Evolutionary conservation across 2,113 vertebrate genomes (phyloP), one percentile per base, ranked within the genome.

Genomic region (Verasper variegatus): DNA sequence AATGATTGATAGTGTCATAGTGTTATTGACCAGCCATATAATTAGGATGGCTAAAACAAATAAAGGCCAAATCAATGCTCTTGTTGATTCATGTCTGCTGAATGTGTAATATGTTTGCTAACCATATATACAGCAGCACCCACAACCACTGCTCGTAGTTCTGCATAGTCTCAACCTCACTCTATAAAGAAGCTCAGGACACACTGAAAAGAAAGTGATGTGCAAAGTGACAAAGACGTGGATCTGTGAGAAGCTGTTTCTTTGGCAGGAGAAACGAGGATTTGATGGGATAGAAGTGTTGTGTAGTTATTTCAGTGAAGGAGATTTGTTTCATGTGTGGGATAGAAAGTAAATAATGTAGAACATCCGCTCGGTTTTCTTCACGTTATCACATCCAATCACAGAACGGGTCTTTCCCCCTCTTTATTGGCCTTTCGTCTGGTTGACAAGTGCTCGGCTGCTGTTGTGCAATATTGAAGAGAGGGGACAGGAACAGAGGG

Each of bases 301-400:
- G 47, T 58, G 56, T 3, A 73, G 49, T 21, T 11, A 62, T 35
- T 31, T 63, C 72, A 12, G 42, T 20, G 21, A 27, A 31, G 42
- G 3, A 35, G 49, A 56, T 13, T 5, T 4, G 40, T 51, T 78
- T 65, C 8, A 13, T 68, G 13, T 60, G 67, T 49, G 42, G 10
- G 45, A 71, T 51, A 64, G 49, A 74, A 69, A 64, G 67, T 84
- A 69, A 86, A 87, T 89, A 80, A 86, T 78, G 63, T 24, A 71
- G 23, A 59, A 21, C 49, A 60, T 76, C 59, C 20, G 56, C 56
- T 1, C 6, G 67, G 52, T 11, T 61, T 61, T 63, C 47, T 70
- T 60, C 8, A 7, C 42, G 20, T 45, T 49, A 76, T 70, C 68
- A 61, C 63, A 81, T 73, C 77, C 66, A 72, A 70, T 81, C 74